Evolutionary conservation across 2,797 vertebrate genomes (phyloP).

Genomic region (Syndactyla subalaris): DNA sequence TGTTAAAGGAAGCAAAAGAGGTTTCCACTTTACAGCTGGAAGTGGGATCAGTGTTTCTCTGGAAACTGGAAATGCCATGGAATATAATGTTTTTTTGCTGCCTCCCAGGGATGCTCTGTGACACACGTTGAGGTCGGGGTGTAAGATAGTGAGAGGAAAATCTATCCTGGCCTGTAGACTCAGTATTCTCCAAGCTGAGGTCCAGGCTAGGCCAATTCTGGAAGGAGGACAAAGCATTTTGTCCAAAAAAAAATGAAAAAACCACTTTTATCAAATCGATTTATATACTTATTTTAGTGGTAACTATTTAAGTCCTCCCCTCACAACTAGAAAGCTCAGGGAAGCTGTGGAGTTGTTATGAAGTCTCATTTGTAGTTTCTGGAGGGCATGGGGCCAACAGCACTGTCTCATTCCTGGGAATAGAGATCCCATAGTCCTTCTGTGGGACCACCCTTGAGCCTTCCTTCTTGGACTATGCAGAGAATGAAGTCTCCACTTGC

Average conservation of each 20-base stretch:
- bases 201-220: background rate
- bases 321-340: background rate
- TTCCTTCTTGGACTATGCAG: background rate
- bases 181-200: background rate
- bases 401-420: background rate
- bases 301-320: background rate
- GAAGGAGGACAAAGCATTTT: background rate
- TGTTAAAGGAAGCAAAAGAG: background rate
- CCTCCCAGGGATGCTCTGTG: background rate
- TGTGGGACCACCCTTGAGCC: background rate
- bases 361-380: background rate
- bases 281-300: background rate
- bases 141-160: background rate
- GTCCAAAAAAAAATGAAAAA: background rate
- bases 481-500: background rate
- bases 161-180: background rate
- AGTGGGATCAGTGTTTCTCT: background rate
- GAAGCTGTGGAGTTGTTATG: background rate
- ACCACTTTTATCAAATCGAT: background rate
- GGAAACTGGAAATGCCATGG: background rate
- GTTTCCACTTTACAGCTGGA: background rate
- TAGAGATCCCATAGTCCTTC: background rate
- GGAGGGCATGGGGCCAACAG: background rate
- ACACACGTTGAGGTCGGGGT: background rate
- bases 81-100: background rate